Conservation (phyloP, 2,888 invertebrate species). For the Hirtodrosophila duncani region DNA sequence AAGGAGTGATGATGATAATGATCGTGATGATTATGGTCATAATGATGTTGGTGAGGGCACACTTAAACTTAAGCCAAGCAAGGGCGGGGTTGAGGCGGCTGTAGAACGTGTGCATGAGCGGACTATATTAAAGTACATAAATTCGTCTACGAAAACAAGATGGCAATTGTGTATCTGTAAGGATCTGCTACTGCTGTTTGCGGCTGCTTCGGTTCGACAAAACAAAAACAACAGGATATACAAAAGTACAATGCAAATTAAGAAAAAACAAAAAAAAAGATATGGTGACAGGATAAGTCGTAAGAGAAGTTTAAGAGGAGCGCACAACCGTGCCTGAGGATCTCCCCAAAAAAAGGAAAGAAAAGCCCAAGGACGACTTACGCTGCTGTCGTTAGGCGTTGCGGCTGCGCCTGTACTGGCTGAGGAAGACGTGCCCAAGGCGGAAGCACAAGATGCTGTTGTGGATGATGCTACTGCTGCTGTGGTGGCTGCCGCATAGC, state of each 20-base stretch:
- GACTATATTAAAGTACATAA: too few relatives aligned
- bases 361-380: slow-evolving; percentile 49
- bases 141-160: too few relatives aligned
- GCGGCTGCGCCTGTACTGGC: slow-evolving; percentile 15
- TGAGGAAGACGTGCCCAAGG: slow-evolving; percentile 9
- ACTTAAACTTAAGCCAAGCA: too few relatives aligned
- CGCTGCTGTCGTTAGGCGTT: slow-evolving; percentile 40
- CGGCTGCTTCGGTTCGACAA: neutral
- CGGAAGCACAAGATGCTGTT: slow-evolving; percentile 9
- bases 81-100: too few relatives aligned
- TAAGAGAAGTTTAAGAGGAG: neutral
- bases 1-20: too few relatives aligned
- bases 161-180: too few relatives aligned
- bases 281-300: neutral
- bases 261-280: slow-evolving; percentile 25
- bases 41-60: too few relatives aligned
- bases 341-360: slow-evolving; percentile 10
- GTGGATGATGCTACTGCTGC: neutral
- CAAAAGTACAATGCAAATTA: too few relatives aligned
- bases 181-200: neutral
- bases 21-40: too few relatives aligned
- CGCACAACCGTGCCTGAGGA: too few relatives aligned
- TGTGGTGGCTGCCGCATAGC: neutral
- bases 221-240: neutral
- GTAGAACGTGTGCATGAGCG: too few relatives aligned